Percentiles rank a stretch among this genome's conserved stretches.
Evolutionary conservation across 2,797 vertebrate genomes (phyloP).

Genomic region (Anas bahamensis): DNA sequence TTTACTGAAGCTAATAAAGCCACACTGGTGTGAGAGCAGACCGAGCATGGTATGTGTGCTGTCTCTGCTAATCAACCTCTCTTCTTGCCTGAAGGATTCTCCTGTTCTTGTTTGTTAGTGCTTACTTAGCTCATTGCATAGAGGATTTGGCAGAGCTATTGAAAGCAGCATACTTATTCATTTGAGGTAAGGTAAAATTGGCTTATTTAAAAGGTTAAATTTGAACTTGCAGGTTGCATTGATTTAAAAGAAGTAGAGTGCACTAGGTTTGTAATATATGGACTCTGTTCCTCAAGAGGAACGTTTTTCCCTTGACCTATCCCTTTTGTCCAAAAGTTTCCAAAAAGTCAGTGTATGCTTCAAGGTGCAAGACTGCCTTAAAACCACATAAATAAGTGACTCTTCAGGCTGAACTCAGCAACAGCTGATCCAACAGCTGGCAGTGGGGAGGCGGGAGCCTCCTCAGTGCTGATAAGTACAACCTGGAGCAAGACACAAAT

Average conservation of each 20-base stretch:
- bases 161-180: neutral
- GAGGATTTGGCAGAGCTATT: neutral
- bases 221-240: neutral
- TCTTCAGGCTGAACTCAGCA: neutral
- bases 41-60: accelerated
- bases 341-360: neutral
- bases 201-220: neutral
- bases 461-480: neutral
- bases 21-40: neutral
- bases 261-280: neutral
- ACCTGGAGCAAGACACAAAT: accelerated
- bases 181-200: neutral
- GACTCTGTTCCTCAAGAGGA: neutral
- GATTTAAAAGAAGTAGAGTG: neutral
- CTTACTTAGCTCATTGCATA: neutral
- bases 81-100: neutral
- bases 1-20: neutral
- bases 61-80: neutral
- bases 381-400: neutral
- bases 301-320: neutral
- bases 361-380: neutral
- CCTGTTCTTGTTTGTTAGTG: neutral
- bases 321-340: neutral
- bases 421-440: neutral
- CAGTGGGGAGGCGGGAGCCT: neutral